A percentile compares a stretch with the other conserved stretches of the same genome.
phyloP scores from a whole-genome alignment of 2,888 invertebrate genomes.

The Synanthedon andrenaeformis region DNA sequence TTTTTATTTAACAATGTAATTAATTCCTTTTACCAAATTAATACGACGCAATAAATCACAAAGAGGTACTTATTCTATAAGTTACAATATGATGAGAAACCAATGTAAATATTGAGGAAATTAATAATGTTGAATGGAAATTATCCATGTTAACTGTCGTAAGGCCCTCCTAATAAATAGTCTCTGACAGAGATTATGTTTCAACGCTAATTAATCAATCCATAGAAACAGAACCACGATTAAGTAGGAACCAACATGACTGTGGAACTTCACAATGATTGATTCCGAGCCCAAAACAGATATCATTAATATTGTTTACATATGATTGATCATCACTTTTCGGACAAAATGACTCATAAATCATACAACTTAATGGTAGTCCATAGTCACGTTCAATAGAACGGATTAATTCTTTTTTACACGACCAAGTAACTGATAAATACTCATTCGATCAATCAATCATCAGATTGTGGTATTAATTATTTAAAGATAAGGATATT shows the following conservation, averaged over 20 bases:
- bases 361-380: constrained; percentile 19
- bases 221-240: constrained; percentile 13
- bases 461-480: constrained; percentile 8
- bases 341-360: constrained; percentile 28
- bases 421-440: constrained; percentile 10
- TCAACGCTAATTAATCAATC: constrained; percentile 12
- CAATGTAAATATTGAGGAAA: neutral
- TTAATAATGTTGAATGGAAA: neutral
- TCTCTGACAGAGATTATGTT: neutral
- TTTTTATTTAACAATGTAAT: too few relatives aligned
- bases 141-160: neutral
- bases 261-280: constrained; percentile 33
- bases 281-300: constrained; percentile 40
- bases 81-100: too few relatives aligned
- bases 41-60: too few relatives aligned
- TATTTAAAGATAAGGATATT: constrained; percentile 3
- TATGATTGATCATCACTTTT: constrained; percentile 45
- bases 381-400: constrained; percentile 27
- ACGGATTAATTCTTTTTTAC: constrained; percentile 16
- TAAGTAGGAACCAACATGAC: constrained; percentile 14
- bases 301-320: constrained; percentile 52
- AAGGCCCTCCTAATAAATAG: neutral
- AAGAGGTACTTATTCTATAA: too few relatives aligned
- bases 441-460: constrained; percentile 11
- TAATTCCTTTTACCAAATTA: too few relatives aligned